A percentile compares a stretch with the other conserved stretches of the same genome.
Evolutionary conservation across 1,140 invertebrate species (phyloP).

Genomic region (Drosophila seguyi): DNA sequence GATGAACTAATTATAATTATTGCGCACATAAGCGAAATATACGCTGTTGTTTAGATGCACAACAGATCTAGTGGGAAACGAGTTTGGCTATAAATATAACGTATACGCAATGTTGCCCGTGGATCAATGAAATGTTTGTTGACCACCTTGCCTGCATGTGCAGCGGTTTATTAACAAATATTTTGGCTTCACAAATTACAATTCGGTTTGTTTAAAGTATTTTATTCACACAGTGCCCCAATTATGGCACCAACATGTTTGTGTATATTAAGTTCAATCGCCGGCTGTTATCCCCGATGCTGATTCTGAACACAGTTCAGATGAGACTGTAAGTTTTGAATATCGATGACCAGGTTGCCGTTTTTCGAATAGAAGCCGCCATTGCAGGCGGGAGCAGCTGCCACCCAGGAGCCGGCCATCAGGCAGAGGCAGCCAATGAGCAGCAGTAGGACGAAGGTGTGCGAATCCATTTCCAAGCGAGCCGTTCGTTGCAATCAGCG

Average conservation of each 20-base stretch:
- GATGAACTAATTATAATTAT: slow-evolving; percentile 15
- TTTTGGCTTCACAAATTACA: slow-evolving; percentile 17
- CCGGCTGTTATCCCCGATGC: slow-evolving; percentile 34
- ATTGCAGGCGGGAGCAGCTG: slow-evolving; percentile 44
- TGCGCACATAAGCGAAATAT: neutral
- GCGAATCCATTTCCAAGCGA: slow-evolving; percentile 31
- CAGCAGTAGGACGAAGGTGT: slow-evolving; percentile 19
- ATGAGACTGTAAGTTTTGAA: slow-evolving; percentile 17
- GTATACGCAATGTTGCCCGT: slow-evolving; percentile 31
- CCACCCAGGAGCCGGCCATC: slow-evolving; percentile 4
- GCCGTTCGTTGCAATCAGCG: slow-evolving; percentile 22
- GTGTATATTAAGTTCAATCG: neutral
- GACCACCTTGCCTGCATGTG: slow-evolving; percentile 6
- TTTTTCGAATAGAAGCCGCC: slow-evolving; percentile 44
- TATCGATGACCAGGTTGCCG: slow-evolving; percentile 52
- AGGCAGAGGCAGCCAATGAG: slow-evolving; percentile 23
- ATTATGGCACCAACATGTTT: neutral
- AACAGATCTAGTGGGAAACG: neutral
- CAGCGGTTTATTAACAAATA: slow-evolving; percentile 29
- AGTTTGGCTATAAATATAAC: slow-evolving; percentile 32
- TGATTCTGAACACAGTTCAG: slow-evolving; percentile 46
- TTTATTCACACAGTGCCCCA: slow-evolving; percentile 12
- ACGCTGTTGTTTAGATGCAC: neutral
- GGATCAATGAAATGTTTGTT: neutral
- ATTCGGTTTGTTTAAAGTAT: slow-evolving; percentile 1